Evolutionary conservation across 2,113 vertebrate species (phyloP), one percentile per base, ranked within the genome.

Genomic region (Oriolus oriolus): DNA sequence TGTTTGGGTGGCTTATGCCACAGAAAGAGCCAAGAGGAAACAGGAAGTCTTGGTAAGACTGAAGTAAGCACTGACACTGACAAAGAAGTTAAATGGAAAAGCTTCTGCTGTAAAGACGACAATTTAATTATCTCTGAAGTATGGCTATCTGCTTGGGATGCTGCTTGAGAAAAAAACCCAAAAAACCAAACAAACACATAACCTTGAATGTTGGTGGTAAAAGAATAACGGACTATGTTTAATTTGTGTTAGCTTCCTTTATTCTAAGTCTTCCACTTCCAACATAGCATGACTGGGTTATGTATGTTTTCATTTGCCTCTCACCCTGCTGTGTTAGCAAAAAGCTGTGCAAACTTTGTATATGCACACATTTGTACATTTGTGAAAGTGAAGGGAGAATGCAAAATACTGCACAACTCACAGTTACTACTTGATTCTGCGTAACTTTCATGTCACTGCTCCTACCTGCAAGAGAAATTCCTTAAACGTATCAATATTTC

Each of bases 351-450:
- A 41, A 44, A 57, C 8, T 4, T 6, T 10, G 8, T 19, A 42
- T 4, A 19, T 4, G 8, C 16, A 37, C 10, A 16, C 0, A 2
- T 9, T 22, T 0, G 1, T 19, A 28, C 7, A 20, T 2, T 7
- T 11, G 17, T 0, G 0, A 50, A 81, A 69, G 18, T 4, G 28
- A 77, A 59, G 18, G 21, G 2, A 59, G 26, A 74, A 24, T 7
- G 7, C 35, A 82, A 56, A 87, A 78, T 28, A 8, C 1, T 0
- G 1, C 54, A 18, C 6, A 35, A 53, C 9, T 69, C n/a, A 47
- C 12, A 15, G 28, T 44, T 78, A 68, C 10, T 41, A 47, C 26
- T 95, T 37, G 61, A n/a, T 60, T 89, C 50, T 10, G 61, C 31
- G 16, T 37, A 57, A 65, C 45, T 83, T 81, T 57, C n/a, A 54